Conservation (phyloP, 2,797 vertebrate genomes). For the Neosilurus hyrtlii region DNA sequence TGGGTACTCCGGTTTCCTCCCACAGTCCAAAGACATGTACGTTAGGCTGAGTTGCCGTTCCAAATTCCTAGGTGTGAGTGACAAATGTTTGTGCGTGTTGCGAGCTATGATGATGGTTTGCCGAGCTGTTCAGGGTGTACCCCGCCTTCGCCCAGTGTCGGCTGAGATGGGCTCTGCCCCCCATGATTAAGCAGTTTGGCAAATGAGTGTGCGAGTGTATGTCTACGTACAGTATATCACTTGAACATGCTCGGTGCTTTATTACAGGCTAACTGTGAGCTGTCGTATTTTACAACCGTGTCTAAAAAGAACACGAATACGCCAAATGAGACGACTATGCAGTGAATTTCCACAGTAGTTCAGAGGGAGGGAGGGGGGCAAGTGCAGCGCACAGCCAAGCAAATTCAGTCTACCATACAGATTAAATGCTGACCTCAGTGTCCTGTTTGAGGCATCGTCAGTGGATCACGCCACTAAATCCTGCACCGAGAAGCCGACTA, state of each 20-base stretch:
- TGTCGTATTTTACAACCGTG: neutral
- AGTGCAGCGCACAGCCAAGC: slow-evolving; percentile 23
- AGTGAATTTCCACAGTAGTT: neutral
- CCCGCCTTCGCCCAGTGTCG: too few species aligned
- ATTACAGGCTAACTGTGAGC: neutral
- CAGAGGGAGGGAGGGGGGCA: neutral
- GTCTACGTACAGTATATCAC: neutral
- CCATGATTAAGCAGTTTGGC: too few species aligned
- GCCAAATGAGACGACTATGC: neutral
- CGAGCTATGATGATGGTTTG: too few species aligned
- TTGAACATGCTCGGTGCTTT: neutral
- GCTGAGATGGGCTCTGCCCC: too few species aligned
- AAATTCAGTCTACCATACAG: slow-evolving; percentile 43
- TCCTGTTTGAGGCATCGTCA: slow-evolving; percentile 43
- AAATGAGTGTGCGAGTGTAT: too few species aligned
- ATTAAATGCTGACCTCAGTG: slow-evolving; percentile 51
- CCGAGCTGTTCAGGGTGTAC: too few species aligned
- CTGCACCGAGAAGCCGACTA: slow-evolving; percentile 30
- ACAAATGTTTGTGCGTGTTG: too few species aligned
- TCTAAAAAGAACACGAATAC: neutral
- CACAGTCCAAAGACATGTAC: too few species aligned
- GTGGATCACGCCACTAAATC: slow-evolving; percentile 46
- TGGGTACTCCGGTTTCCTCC: too few species aligned
- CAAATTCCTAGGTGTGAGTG: too few species aligned
- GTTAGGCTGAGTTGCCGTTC: too few species aligned